These are phyloP conservation scores for Pristionchus japonicus DNA, from an alignment of 2,888 invertebrate genomes.

Conservation along the genomic window DNA sequence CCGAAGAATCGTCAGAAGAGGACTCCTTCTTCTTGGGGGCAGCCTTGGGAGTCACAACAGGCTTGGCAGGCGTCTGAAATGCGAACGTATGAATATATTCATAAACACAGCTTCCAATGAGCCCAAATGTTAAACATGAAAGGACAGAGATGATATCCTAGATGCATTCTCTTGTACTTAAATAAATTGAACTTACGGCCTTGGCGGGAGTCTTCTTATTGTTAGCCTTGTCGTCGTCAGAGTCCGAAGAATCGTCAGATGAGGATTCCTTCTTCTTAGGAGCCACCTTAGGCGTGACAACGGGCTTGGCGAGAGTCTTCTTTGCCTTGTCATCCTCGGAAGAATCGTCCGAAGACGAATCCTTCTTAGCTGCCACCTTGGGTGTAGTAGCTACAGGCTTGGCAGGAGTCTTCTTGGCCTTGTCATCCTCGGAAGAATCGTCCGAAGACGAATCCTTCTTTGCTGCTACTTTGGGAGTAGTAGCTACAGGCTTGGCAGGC, in stretches of 20 bases:
- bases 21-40: slow-evolving; percentile 41
- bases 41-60: not conserved
- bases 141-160: too few species aligned
- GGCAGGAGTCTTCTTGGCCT: slow-evolving; percentile 51
- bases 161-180: not conserved
- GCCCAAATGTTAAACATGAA: not conserved
- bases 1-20: slow-evolving; percentile 48
- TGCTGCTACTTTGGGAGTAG: slow-evolving; percentile 35
- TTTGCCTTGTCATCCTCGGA: slow-evolving; percentile 54
- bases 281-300: slow-evolving; percentile 38
- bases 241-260: slow-evolving; percentile 51
- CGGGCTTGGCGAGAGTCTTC: slow-evolving; percentile 13
- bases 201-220: slow-evolving; percentile 49
- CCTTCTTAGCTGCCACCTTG: slow-evolving; percentile 50
- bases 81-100: not conserved
- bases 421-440: slow-evolving; percentile 55
- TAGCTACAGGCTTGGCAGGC: slow-evolving; percentile 49
- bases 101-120: too few species aligned
- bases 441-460: slow-evolving; percentile 52
- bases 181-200: not conserved
- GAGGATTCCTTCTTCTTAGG: slow-evolving; percentile 54
- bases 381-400: slow-evolving; percentile 46
- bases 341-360: slow-evolving; percentile 52
- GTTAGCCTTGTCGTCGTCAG: slow-evolving; percentile 56
- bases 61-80: not conserved